These are phyloP conservation scores for Cercopithecus neglectus DNA, from an alignment of 2,797 vertebrate genomes.

Conservation along the genomic window DNA sequence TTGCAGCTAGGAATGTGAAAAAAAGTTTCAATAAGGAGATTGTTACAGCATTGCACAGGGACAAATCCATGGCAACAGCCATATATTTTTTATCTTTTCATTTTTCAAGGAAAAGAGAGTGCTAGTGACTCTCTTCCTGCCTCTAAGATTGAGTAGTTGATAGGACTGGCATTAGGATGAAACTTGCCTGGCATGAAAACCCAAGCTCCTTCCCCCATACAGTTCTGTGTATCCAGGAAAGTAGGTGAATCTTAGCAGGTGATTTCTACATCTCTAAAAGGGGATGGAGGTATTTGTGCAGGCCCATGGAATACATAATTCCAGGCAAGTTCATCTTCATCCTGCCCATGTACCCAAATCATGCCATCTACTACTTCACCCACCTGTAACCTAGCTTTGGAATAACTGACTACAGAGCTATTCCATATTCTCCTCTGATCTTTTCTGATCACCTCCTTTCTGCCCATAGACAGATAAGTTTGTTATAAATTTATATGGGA, in stretches of 20 bases:
- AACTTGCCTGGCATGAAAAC: neutral
- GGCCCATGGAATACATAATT: neutral
- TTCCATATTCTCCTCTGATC: neutral
- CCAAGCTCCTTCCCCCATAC: neutral
- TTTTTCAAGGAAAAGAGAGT: neutral
- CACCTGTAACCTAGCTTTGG: neutral
- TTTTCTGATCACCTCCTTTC: neutral
- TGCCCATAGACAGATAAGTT: neutral
- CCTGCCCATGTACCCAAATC: neutral
- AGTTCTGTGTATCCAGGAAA: neutral
- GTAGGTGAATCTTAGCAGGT: neutral
- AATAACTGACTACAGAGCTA: neutral
- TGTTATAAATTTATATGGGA: neutral
- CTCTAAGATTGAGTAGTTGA: neutral
- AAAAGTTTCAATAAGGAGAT: constrained; percentile 41
- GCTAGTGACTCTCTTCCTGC: neutral
- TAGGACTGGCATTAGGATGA: neutral
- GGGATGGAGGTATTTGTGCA: neutral
- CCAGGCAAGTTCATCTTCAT: neutral
- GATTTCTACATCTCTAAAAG: neutral
- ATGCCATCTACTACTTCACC: neutral
- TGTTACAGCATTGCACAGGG: neutral
- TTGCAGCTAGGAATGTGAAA: neutral
- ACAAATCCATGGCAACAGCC: neutral
- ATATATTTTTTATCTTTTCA: neutral